phyloP scores from a whole-genome alignment of 2,888 invertebrate species.

The Acrocera orbiculus region DNA sequence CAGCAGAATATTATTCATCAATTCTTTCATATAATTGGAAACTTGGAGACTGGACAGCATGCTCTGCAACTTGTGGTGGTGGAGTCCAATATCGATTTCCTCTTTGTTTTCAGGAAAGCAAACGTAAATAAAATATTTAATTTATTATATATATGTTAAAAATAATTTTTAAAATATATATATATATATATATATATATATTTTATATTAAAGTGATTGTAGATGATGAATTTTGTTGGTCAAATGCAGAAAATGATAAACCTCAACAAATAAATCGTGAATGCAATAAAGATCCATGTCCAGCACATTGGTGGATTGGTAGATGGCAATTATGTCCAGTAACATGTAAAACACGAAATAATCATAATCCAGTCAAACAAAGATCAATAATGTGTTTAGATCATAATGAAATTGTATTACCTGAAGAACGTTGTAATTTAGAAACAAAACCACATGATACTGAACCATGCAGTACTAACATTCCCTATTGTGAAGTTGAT shows the following conservation, averaged over 20 bases:
- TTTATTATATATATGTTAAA: background rate
- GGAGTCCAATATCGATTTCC: conserved; percentile 44
- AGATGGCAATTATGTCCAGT: conserved; percentile 71
- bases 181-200: background rate
- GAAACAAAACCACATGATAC: conserved; percentile 46
- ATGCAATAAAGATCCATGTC: conserved; percentile 49
- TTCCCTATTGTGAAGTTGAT: conserved; percentile 22
- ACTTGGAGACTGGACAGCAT: conserved; percentile 64
- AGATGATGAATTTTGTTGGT: conserved; percentile 42
- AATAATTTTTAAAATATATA: background rate
- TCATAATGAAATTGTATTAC: conserved; percentile 55
- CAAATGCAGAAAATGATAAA: conserved; percentile 35
- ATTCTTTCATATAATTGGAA: conserved; percentile 54
- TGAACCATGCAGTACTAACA: conserved; percentile 40
- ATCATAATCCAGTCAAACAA: conserved; percentile 39
- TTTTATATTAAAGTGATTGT: conserved; percentile 33
- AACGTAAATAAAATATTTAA: conserved; percentile 24
- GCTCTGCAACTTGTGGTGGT: conserved; percentile 58
- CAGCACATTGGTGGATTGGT: conserved; percentile 72
- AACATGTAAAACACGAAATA: conserved; percentile 35
- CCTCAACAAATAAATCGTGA: conserved; percentile 42
- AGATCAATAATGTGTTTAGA: conserved; percentile 61
- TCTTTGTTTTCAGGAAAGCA: conserved; percentile 32
- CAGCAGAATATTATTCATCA: conserved; percentile 35
- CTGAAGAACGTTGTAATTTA: conserved; percentile 52